Conservation (phyloP, 2,113 vertebrate genomes). For the Oostethus manadensis region DNA sequence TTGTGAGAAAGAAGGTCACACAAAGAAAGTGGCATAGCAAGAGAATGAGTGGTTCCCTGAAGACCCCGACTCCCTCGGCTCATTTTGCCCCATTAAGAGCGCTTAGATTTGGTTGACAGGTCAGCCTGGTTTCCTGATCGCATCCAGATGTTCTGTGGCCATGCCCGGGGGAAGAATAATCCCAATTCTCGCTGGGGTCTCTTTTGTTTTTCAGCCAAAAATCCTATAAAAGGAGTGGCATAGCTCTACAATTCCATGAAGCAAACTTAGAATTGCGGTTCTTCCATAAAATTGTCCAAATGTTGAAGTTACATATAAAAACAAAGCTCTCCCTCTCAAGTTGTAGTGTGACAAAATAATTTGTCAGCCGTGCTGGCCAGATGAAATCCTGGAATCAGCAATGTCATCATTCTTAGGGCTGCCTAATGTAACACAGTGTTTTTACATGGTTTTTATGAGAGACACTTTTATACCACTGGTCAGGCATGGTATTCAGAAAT, state of each 20-base stretch:
- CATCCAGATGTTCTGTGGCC: conserved; percentile 70
- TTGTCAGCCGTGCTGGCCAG: no score
- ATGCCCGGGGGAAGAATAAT: conserved; percentile 50
- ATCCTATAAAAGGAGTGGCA: conserved; percentile 13
- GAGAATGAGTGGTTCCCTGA: conserved; percentile 45
- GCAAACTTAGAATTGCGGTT: background rate
- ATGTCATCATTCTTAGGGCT: background rate
- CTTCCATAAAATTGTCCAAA: background rate
- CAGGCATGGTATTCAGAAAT: background rate
- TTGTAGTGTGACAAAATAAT: background rate
- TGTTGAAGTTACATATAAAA: conserved; percentile 1
- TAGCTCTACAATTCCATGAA: background rate
- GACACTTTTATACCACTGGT: background rate
- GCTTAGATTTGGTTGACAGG: conserved; percentile 60
- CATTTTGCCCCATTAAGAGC: conserved; percentile 33
- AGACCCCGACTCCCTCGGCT: conserved; percentile 32
- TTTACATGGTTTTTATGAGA: background rate
- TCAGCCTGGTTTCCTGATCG: conserved; percentile 58
- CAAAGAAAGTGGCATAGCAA: conserved; percentile 12
- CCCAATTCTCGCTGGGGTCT: conserved; percentile 24
- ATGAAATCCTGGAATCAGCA: background rate
- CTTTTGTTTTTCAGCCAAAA: conserved; percentile 56
- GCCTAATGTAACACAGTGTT: background rate
- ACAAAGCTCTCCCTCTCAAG: background rate
- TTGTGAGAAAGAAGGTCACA: conserved; percentile 5